Percentiles rank a stretch among this genome's conserved stretches.
phyloP scores from a whole-genome alignment of 2,113 vertebrate species.

The Regulus satrapa region DNA sequence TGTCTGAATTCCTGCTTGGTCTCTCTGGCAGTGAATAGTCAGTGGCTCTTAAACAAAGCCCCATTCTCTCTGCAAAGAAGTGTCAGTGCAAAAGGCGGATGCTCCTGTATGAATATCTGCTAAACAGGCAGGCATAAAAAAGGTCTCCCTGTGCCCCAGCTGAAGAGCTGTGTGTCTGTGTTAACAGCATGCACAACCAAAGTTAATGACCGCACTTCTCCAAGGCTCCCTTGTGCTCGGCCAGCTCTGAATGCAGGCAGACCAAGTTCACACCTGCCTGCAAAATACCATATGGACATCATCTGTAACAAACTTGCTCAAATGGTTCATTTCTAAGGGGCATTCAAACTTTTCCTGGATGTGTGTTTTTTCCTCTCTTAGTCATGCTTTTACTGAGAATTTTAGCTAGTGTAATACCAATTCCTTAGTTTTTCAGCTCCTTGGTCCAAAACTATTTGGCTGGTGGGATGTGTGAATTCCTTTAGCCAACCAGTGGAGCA shows the following conservation, averaged over 20 bases:
- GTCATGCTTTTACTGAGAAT: constrained; percentile 33
- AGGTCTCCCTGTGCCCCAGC: not conserved
- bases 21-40: not conserved
- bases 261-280: constrained; percentile 57
- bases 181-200: not conserved
- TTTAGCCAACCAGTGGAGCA: constrained; percentile 51
- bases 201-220: constrained; percentile 33
- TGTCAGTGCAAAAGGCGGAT: not conserved
- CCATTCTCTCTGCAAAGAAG: constrained; percentile 21
- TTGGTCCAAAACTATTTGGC: constrained; percentile 55
- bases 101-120: constrained; percentile 12
- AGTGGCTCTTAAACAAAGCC: constrained; percentile 8
- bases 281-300: constrained; percentile 46
- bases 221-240: constrained; percentile 3
- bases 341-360: constrained; percentile 10
- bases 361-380: constrained; percentile 2
- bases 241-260: constrained; percentile 43
- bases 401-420: not conserved
- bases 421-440: constrained; percentile 24
- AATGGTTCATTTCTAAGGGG: constrained; percentile 29
- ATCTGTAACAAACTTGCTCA: constrained; percentile 30
- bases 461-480: constrained; percentile 57
- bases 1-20: constrained; percentile 30
- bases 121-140: not conserved
- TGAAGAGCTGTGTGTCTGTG: not conserved